These are phyloP conservation scores for Phyto melanocephala DNA, from an alignment of 2,888 invertebrate species.

Conservation along the genomic window DNA sequence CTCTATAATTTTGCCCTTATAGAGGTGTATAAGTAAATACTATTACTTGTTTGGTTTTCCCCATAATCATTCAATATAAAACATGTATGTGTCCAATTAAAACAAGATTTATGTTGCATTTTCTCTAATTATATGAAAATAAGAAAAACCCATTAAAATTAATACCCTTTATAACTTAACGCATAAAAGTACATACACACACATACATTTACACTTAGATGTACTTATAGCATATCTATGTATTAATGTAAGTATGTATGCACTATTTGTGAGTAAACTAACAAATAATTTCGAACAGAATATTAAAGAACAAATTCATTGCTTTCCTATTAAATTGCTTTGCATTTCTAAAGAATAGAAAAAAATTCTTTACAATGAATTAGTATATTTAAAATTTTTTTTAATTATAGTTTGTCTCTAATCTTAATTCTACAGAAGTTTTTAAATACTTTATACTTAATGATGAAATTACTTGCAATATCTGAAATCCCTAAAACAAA, in stretches of 20 bases:
- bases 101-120: conserved; percentile 40
- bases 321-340: too few species aligned
- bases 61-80: not conserved
- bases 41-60: not conserved
- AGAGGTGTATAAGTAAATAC: not conserved
- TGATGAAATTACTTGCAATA: not conserved
- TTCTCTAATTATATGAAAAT: conserved; percentile 20
- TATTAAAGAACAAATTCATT: too few species aligned
- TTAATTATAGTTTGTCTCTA: not conserved
- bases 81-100: conserved; percentile 36
- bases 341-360: too few species aligned
- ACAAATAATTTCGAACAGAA: too few species aligned
- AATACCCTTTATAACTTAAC: not conserved
- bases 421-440: not conserved
- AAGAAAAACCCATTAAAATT: conserved; percentile 22
- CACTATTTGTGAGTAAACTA: too few species aligned
- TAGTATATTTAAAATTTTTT: not conserved
- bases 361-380: too few species aligned
- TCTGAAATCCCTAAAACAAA: not conserved
- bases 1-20: too few species aligned
- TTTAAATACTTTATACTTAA: not conserved
- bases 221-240: not conserved
- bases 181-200: conserved; percentile 1
- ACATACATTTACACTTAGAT: conserved; percentile 2
- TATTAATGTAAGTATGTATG: too few species aligned